Conservation (phyloP, 2,888 invertebrate species). For the Trichogramma dendrolimi region DNA sequence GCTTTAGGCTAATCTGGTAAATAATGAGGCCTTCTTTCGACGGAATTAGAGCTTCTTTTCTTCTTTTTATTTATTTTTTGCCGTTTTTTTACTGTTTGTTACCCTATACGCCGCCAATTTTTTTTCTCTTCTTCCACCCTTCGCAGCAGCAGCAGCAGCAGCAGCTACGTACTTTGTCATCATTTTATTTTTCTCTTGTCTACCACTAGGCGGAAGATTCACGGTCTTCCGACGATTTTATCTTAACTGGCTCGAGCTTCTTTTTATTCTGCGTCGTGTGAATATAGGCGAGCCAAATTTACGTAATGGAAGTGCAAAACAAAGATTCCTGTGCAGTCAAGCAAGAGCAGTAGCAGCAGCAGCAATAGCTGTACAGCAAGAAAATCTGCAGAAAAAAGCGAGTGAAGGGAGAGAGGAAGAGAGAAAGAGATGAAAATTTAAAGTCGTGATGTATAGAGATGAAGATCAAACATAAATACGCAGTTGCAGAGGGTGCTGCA, state of each 20-base stretch:
- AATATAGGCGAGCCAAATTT: slow-evolving; percentile 3
- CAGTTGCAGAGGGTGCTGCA: no score
- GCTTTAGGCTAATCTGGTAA: slow-evolving; percentile 29
- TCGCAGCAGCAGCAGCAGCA: no score
- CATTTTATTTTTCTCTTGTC: slow-evolving; percentile 20
- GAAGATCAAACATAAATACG: no score
- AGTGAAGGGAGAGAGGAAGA: no score
- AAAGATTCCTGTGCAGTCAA: slow-evolving; percentile 1
- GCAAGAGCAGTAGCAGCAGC: no score
- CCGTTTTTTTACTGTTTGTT: not conserved
- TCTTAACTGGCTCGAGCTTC: slow-evolving; percentile 9
- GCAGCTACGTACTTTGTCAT: slow-evolving; percentile 20
- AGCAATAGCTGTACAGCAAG: not conserved
- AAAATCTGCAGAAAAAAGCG: not conserved
- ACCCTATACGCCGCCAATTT: no score
- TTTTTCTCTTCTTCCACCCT: no score
- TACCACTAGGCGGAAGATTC: slow-evolving; percentile 6
- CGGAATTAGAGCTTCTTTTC: not conserved
- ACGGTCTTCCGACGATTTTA: slow-evolving; percentile 18
- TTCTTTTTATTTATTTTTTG: no score
- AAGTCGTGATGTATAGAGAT: no score
- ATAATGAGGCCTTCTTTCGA: slow-evolving; percentile 23
- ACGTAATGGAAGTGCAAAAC: slow-evolving; percentile 2
- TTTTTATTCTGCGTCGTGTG: not conserved
- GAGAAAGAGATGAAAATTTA: no score